These are phyloP conservation scores for Cheilosia urbana DNA, from an alignment of 2,888 invertebrate genomes.

Conservation along the genomic window DNA sequence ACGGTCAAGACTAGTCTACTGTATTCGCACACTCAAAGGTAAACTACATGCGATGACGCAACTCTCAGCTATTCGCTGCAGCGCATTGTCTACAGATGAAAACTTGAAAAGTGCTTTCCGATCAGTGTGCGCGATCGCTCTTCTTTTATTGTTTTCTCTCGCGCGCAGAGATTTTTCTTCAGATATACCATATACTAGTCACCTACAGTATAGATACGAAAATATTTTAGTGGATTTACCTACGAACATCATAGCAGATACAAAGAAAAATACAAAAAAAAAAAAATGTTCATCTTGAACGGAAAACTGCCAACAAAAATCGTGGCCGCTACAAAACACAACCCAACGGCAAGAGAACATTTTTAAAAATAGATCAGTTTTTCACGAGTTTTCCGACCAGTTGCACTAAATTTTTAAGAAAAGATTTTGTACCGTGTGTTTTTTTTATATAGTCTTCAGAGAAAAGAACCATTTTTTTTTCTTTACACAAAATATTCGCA, in stretches of 20 bases:
- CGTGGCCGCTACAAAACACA: conserved; percentile 45
- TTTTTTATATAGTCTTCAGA: not conserved
- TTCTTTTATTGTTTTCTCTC: conserved; percentile 60
- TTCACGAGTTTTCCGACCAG: conserved; percentile 81
- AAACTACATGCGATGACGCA: conserved; percentile 50
- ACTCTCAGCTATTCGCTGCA: conserved; percentile 15
- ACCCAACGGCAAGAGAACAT: conserved; percentile 62
- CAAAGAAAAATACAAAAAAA: conserved; percentile 26
- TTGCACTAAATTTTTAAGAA: conserved; percentile 77
- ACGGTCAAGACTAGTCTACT: conserved; percentile 69
- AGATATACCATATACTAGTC: conserved; percentile 9
- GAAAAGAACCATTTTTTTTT: conserved; percentile 44
- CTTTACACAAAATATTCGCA: conserved; percentile 15
- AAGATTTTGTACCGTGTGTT: conserved; percentile 32
- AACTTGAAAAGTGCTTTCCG: conserved; percentile 61
- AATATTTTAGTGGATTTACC: conserved; percentile 54
- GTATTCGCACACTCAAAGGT: conserved; percentile 30
- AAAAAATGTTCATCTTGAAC: conserved; percentile 45
- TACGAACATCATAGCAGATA: conserved; percentile 47
- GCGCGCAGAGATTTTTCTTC: conserved; percentile 31
- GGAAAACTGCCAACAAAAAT: conserved; percentile 63
- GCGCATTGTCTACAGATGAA: conserved; percentile 48
- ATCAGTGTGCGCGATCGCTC: conserved; percentile 38
- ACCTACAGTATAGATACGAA: conserved; percentile 12
- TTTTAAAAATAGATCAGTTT: conserved; percentile 84